Percentiles rank a stretch among this genome's conserved stretches.
Evolutionary conservation across 2,888 invertebrate species (phyloP).

Genomic region (Amphipoea oculea): DNA sequence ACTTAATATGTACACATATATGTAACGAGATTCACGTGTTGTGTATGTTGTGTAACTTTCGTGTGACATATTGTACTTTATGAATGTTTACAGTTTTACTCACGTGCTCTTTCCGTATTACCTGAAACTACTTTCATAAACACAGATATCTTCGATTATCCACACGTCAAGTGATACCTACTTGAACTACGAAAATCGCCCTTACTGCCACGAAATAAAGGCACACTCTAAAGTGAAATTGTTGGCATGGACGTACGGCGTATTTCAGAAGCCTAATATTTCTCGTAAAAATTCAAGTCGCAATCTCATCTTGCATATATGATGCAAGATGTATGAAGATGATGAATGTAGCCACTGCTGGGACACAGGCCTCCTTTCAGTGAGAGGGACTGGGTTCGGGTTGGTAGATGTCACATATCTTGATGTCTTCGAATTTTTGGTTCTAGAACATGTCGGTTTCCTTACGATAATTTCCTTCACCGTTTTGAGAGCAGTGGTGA

Average conservation of each 20-base stretch:
- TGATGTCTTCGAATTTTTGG: too few relatives aligned
- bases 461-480: too few relatives aligned
- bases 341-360: too few relatives aligned
- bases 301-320: neutral
- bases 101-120: slow-evolving; percentile 40
- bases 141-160: slow-evolving; percentile 7
- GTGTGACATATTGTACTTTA: slow-evolving; percentile 22
- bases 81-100: slow-evolving; percentile 24
- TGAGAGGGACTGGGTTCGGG: too few relatives aligned
- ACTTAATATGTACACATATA: slow-evolving; percentile 46
- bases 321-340: too few relatives aligned
- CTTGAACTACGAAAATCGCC: neutral
- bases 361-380: too few relatives aligned
- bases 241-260: neutral
- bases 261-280: neutral
- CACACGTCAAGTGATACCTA: neutral
- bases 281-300: neutral
- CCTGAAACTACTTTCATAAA: neutral
- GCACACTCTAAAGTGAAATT: neutral
- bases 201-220: slow-evolving; percentile 11
- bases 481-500: too few relatives aligned
- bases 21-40: slow-evolving; percentile 41
- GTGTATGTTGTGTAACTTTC: slow-evolving; percentile 15
- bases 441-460: too few relatives aligned
- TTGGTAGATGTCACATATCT: too few relatives aligned